Conservation (phyloP, 2,888 invertebrate genomes). For the Brachynemurus nebulosus region DNA sequence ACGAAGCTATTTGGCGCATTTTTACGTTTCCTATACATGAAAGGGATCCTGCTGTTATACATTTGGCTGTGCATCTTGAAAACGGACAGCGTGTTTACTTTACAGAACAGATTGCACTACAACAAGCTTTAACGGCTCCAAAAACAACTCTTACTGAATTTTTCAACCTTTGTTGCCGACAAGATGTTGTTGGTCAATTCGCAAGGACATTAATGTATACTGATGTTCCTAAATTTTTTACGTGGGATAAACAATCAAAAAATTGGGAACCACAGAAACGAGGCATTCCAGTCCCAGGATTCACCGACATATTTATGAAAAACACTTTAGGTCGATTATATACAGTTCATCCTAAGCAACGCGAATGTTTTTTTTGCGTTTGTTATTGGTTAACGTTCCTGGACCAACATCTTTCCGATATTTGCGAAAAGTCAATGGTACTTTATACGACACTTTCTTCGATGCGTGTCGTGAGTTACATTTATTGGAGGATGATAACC, state of each 20-base stretch:
- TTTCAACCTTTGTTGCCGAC: slow-evolving; percentile 17
- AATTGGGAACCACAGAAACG: background rate
- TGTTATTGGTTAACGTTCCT: no score
- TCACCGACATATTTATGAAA: slow-evolving; percentile 7
- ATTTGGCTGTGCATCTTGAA: slow-evolving; percentile 15
- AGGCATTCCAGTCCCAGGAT: slow-evolving; percentile 1
- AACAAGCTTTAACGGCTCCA: slow-evolving; percentile 10
- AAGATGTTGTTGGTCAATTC: slow-evolving; percentile 5
- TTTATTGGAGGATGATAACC: slow-evolving; percentile 20
- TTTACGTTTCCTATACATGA: slow-evolving; percentile 12
- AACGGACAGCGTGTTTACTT: slow-evolving; percentile 19
- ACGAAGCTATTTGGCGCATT: slow-evolving; percentile 12
- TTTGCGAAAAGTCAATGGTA: slow-evolving; percentile 10
- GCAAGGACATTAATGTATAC: slow-evolving; percentile 9
- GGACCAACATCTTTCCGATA: slow-evolving; percentile 18
- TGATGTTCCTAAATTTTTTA: slow-evolving; percentile 14
- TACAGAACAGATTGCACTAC: slow-evolving; percentile 13
- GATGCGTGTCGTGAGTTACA: slow-evolving; percentile 18
- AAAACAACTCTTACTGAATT: slow-evolving; percentile 19
- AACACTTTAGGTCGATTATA: slow-evolving; percentile 9
- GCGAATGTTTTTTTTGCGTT: slow-evolving; percentile 10
- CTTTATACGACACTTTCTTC: no score
- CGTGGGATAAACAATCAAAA: background rate
- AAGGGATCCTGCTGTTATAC: slow-evolving; percentile 12
- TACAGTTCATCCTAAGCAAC: slow-evolving; percentile 11